Percentiles rank a stretch among this genome's conserved stretches.
Conservation (phyloP, 2,797 vertebrate species). For the Pangasius sanitwongsei region DNA sequence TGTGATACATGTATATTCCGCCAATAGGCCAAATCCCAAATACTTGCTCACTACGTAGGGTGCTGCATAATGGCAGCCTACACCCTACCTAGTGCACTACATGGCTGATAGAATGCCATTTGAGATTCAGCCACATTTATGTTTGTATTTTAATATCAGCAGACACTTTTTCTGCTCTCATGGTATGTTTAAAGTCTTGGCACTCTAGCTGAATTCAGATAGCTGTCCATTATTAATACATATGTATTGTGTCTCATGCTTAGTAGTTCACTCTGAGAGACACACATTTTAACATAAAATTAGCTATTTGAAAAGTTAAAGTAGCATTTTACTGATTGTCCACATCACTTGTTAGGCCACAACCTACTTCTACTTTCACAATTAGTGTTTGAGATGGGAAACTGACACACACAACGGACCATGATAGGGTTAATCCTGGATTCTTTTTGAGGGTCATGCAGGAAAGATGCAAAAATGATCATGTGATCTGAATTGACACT, state of each 20-base stretch:
- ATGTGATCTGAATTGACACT: slow-evolving; percentile 3
- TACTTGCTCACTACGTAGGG: background rate
- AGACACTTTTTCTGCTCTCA: background rate
- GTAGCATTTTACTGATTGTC: background rate
- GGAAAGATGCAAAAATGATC: background rate
- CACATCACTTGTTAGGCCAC: background rate
- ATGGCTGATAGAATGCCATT: background rate
- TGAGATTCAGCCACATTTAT: background rate
- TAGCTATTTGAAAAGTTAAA: background rate
- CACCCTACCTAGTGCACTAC: background rate
- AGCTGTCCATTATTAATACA: background rate
- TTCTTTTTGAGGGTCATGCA: background rate
- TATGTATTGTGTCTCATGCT: background rate
- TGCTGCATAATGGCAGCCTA: background rate
- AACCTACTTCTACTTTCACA: background rate
- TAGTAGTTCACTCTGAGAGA: background rate
- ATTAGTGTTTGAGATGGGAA: background rate
- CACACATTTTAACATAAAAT: background rate
- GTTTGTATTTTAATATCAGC: background rate
- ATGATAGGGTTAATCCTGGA: background rate
- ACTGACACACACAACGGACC: too few species aligned
- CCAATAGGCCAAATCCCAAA: background rate
- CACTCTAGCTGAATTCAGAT: background rate
- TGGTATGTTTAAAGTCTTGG: background rate
- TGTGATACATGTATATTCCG: background rate